Evolutionary conservation across 1,140 invertebrate genomes (phyloP), one percentile per base, ranked within the genome.

Genomic region (Saccostrea glomerata): DNA sequence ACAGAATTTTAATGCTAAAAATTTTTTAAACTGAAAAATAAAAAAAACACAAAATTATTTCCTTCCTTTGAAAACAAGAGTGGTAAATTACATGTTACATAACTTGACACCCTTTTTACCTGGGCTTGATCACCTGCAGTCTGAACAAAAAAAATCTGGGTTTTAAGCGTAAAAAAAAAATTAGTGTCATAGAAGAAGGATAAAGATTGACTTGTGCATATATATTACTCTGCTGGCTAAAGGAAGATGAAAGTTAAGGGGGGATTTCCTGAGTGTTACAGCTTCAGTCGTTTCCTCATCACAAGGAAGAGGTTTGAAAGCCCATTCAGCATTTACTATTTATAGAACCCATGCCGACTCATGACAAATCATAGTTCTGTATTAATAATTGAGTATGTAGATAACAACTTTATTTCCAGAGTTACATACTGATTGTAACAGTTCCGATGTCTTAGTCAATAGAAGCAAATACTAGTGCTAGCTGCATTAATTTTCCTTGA

Each of bases 311-410:
- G 23, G 70, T 77, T 77, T 77, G 70, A 77, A 30, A 77, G 30
- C 25, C 70, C 11, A 77, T 77, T 36, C 70, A 77, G 23, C 70
- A 77, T 25, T 25, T 77, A 36, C 70, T 77, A 77, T 77, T 77
- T 77, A 77, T 77, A 77, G 23, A 15, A 13, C 30, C 13, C 5
- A 30, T 25, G 15, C 23, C 36, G 70, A 77, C 25, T 63, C 70
- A 40, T 25, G 30, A 77, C 70, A 77, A 15, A 77, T 77, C 30
- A 15, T 15, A 15, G 30, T 66, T 77, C 70, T 77, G 25, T 36
- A 30, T 30, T 77, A 77, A 77, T 77, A 15, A 77, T 63, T 63
- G 58, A 47, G 47, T 47, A 47, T 63, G 58, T 63, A 63, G 58
- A 63, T 63, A 63, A 47, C 47, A 47, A 47, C 47, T 47, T 47